Base-by-base conservation (phyloP, 2,113 vertebrate species). In the Sterna hirundo region DNA sequence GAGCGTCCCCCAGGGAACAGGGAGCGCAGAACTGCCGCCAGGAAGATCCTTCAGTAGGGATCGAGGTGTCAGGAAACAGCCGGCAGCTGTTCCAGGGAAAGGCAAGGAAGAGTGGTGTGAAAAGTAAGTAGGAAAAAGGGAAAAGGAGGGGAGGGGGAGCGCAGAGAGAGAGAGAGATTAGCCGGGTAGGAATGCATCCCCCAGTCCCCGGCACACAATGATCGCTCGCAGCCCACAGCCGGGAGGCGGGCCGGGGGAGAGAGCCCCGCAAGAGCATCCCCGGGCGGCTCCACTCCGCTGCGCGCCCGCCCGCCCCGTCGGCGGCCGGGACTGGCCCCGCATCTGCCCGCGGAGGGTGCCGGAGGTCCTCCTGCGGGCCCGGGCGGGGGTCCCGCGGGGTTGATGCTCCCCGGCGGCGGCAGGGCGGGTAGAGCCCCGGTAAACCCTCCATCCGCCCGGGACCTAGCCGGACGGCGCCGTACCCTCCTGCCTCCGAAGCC, bases 1-100 rank as follows among this genome's bases (percentile, higher is more conserved):
- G 85, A 86, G 90, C 77, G 86, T 75, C 86, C 96, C 85, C 62
- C 65, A 15, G 83, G 93, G 82, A 79, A 12, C 71, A 47, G 55
- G 82, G 91, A 95, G 78, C 46, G 44, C 60, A 88, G 85, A 77
- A 57, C 88, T 72, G 95, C 94, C 85, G 71, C 93, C 75, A 80
- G 94, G 93, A 90, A 90, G 84, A 90, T 90, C 90, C 90, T 97
- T 95, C 88, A 40, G 82, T 84, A n/a, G 89, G 96, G 88, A 83
- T 88, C 70, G 62, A 69, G 94, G 94, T 87, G 84, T 94, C 89
- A 72, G 89, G 90, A 94, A 97, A 71, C 66, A 87, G 64, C 47
- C 88, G 77, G 91, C 86, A 84, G 74, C 74, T 83, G 91, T 89
- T 91, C 58, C 90, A 36, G 15, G 91, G 93, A 86, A 72, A 91